phyloP scores from a whole-genome alignment of 2,797 vertebrate genomes.

The Brachyrhaphis roseni region DNA sequence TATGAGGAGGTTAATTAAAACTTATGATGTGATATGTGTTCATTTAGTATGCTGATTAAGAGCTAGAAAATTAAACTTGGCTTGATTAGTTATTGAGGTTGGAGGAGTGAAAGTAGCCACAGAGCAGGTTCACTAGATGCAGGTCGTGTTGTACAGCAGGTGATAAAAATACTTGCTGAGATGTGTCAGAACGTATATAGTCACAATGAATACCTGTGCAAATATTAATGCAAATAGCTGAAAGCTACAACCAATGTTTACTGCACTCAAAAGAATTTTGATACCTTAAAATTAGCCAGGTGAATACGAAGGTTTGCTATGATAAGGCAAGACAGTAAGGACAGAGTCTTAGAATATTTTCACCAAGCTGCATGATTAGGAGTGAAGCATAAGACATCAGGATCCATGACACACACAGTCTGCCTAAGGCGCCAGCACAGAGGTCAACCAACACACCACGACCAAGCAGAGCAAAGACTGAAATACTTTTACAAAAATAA shows the following conservation, averaged over 20 bases:
- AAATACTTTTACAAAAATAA: conserved; percentile 48
- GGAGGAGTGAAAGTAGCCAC: background rate
- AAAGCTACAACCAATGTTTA: background rate
- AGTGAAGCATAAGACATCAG: conserved; percentile 23
- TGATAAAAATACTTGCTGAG: conserved; percentile 2
- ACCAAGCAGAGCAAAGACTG: conserved; percentile 28
- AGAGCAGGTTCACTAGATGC: background rate
- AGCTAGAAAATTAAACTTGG: conserved; percentile 1
- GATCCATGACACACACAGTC: conserved; percentile 52
- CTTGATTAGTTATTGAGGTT: background rate
- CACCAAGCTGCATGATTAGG: conserved; percentile 33
- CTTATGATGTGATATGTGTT: background rate
- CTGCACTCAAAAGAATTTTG: background rate
- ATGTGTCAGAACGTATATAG: background rate
- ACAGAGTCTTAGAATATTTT: conserved; percentile 34
- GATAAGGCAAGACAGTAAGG: conserved; percentile 9
- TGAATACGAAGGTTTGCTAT: background rate
- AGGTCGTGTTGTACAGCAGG: background rate
- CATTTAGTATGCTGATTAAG: background rate
- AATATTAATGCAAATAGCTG: conserved; percentile 13
- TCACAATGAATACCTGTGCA: background rate
- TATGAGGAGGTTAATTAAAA: background rate
- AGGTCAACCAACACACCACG: conserved; percentile 50
- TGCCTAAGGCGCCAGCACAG: conserved; percentile 42
- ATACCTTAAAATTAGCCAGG: background rate